Evolutionary conservation across 2,888 invertebrate genomes (phyloP).

Genomic region (Mallateleia sp.): DNA sequence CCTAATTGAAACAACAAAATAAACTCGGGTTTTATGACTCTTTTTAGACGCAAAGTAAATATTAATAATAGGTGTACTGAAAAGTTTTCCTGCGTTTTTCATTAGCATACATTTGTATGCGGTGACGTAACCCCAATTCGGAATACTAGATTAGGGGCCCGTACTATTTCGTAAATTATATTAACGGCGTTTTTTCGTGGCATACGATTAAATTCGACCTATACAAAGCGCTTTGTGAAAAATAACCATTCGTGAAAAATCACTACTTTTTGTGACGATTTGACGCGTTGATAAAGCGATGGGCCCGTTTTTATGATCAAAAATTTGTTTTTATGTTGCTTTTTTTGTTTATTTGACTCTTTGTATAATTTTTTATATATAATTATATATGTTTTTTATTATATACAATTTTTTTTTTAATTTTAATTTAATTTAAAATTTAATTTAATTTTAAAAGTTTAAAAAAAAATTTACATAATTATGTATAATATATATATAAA

Average conservation of each 20-base stretch:
- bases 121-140: constrained; percentile 42
- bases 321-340: too few relatives aligned
- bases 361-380: too few relatives aligned
- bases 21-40: constrained; percentile 7
- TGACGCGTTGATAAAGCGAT: too few relatives aligned
- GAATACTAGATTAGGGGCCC: constrained; percentile 44
- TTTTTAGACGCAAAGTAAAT: background rate
- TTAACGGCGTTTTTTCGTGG: constrained; percentile 38
- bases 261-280: background rate
- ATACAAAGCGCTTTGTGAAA: constrained; percentile 14
- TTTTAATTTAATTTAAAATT: too few relatives aligned
- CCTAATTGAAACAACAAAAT: constrained; percentile 11
- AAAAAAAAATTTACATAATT: too few relatives aligned
- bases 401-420: too few relatives aligned
- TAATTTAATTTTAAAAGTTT: too few relatives aligned
- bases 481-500: too few relatives aligned
- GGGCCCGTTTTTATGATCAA: too few relatives aligned
- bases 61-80: constrained; percentile 2
- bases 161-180: constrained; percentile 55
- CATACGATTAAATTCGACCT: constrained; percentile 32
- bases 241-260: constrained; percentile 2
- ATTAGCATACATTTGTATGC: constrained; percentile 46
- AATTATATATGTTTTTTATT: too few relatives aligned
- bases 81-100: constrained; percentile 43
- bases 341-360: too few relatives aligned